Conservation (phyloP, 2,113 vertebrate genomes). For the Nothoprocta perdicaria region DNA sequence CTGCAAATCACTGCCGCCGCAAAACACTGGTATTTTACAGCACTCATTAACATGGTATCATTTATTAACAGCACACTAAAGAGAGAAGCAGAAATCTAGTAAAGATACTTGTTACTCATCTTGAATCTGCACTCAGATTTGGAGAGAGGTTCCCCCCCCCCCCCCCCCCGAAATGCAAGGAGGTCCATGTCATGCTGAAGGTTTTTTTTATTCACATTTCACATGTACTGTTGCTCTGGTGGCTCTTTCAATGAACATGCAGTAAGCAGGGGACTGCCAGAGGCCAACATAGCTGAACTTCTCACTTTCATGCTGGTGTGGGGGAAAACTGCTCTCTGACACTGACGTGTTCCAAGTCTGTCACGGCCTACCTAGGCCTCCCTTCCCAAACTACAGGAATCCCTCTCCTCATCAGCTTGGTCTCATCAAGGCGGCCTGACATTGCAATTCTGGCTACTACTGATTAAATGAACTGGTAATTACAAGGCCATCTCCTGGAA, state of each 20-base stretch:
- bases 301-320: not conserved
- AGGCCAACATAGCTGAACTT: not conserved
- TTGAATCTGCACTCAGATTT: not conserved
- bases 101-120: not conserved
- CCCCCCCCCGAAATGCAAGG: not conserved
- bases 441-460: not conserved
- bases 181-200: not conserved
- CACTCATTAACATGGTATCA: too few relatives aligned
- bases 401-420: not conserved
- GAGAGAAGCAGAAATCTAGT: too few relatives aligned
- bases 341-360: rapidly evolving
- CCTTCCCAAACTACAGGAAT: not conserved
- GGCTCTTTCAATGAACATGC: not conserved
- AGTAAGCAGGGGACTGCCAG: not conserved
- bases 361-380: not conserved
- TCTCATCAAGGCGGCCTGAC: not conserved
- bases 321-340: not conserved
- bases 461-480: not conserved
- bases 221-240: not conserved
- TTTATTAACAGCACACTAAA: not conserved
- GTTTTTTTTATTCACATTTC: not conserved
- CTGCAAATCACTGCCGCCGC: not conserved
- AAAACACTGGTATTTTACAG: not conserved
- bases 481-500: conserved; percentile 51
- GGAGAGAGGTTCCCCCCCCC: not conserved